phyloP scores from a whole-genome alignment of 1,140 invertebrate genomes.

The Mesaphorura yosii region DNA sequence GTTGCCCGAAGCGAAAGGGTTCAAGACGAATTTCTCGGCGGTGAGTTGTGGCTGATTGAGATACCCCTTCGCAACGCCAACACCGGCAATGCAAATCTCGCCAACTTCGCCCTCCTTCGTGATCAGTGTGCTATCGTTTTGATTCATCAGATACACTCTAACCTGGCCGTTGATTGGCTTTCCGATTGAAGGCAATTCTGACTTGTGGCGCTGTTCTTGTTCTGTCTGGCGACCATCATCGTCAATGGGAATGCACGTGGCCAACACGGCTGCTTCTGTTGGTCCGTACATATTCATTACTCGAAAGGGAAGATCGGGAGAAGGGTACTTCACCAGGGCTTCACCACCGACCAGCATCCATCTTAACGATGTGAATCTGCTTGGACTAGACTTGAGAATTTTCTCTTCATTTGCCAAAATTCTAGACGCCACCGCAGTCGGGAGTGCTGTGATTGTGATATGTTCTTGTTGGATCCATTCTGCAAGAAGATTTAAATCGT shows the following conservation, averaged over 20 bases:
- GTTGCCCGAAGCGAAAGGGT: constrained; percentile 1
- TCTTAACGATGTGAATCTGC: not conserved
- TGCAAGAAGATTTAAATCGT: not conserved
- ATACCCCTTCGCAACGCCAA: not conserved
- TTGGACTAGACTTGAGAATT: not conserved
- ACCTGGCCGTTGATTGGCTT: too few species aligned
- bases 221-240: not conserved
- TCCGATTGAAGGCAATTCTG: too few species aligned
- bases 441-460: not conserved
- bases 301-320: not conserved
- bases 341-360: not conserved
- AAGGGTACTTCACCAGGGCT: not conserved
- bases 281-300: constrained; percentile 4
- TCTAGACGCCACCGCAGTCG: not conserved
- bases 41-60: not conserved
- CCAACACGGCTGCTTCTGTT: not conserved
- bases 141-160: not conserved
- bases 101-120: not conserved
- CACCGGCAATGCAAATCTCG: constrained; percentile 3
- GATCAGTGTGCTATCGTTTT: not conserved
- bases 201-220: not conserved
- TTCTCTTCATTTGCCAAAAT: not conserved
- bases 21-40: not conserved
- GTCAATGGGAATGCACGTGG: not conserved
- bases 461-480: not conserved